phyloP scores from a whole-genome alignment of 1,140 invertebrate species.

The Myzus persicae region DNA sequence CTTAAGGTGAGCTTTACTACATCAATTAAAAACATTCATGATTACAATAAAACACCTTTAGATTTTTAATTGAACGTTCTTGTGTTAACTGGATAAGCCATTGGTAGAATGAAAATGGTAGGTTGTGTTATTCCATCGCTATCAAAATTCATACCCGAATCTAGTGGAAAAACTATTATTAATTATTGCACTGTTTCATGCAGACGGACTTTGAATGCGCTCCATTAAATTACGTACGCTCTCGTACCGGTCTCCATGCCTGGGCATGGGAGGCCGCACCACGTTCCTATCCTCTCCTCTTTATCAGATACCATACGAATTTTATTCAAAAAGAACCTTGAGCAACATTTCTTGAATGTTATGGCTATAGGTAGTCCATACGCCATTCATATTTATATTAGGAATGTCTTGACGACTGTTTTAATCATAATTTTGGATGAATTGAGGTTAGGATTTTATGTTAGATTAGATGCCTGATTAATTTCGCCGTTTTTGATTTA shows the following conservation, averaged over 20 bases:
- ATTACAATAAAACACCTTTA: neutral
- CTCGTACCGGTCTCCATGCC: neutral
- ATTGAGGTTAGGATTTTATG: conserved; percentile 37
- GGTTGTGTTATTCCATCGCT: neutral
- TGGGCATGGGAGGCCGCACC: neutral
- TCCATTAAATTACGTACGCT: neutral
- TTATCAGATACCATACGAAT: neutral
- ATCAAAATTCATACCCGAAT: neutral
- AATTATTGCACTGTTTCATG: neutral
- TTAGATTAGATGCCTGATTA: neutral
- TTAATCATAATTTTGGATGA: neutral
- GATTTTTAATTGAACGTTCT: neutral
- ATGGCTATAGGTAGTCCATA: accelerated
- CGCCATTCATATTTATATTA: neutral
- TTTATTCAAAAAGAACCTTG: neutral
- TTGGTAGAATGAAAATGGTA: neutral
- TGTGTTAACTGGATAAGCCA: neutral
- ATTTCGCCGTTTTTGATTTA: neutral
- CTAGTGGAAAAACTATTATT: neutral
- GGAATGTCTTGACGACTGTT: no score
- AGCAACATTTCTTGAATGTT: neutral
- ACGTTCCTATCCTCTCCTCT: neutral
- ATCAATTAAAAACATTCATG: neutral
- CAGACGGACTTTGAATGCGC: neutral
- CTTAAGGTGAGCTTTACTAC: neutral